phyloP scores from a whole-genome alignment of 2,797 vertebrate species.

The Sebastes dallii region DNA sequence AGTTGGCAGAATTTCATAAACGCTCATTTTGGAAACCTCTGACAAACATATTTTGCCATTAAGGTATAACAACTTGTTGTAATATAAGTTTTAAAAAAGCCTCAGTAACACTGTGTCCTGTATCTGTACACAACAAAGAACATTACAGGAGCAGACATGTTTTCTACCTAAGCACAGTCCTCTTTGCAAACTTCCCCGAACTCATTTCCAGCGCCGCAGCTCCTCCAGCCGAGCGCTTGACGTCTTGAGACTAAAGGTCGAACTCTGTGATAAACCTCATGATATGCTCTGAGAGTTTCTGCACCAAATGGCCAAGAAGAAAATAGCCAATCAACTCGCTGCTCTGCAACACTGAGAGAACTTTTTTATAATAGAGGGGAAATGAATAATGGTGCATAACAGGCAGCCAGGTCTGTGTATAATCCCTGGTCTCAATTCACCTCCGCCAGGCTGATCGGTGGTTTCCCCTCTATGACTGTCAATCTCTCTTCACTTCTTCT shows the following conservation, averaged over 20 bases:
- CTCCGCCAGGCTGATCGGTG: conserved; percentile 14
- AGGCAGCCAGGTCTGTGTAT: conserved; percentile 15
- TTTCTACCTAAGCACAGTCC: neutral
- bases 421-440: conserved; percentile 9
- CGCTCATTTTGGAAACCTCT: neutral
- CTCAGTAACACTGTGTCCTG: neutral
- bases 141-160: neutral
- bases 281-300: conserved; percentile 40
- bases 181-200: conserved; percentile 21
- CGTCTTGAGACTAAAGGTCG: conserved; percentile 29
- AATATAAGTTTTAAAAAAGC: neutral
- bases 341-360: conserved; percentile 16
- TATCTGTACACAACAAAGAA: neutral
- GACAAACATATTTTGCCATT: neutral
- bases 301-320: conserved; percentile 18
- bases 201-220: conserved; percentile 29
- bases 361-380: conserved; percentile 6
- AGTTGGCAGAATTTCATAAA: neutral
- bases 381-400: conserved; percentile 26
- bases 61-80: neutral
- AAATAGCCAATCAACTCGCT: conserved; percentile 30
- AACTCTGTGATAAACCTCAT: conserved; percentile 28
- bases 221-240: conserved; percentile 9
- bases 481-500: neutral
- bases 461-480: conserved; percentile 2